Base-by-base conservation (phyloP, 2,113 vertebrate species). In the Dicaeum eximium region DNA sequence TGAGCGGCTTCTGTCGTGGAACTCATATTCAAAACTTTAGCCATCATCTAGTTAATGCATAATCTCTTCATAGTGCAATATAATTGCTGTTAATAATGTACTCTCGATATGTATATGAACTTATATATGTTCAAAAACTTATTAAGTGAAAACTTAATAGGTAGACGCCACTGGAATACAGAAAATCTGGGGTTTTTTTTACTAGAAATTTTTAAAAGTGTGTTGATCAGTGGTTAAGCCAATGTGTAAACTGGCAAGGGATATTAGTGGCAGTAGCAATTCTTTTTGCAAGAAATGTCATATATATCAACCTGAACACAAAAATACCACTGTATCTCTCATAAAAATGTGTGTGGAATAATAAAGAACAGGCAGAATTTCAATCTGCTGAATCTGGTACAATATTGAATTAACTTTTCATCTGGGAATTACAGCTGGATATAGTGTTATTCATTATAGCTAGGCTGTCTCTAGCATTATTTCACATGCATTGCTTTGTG, bases 331-430 rank as follows among this genome's bases (percentile, higher is more conserved):
- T 60, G 7, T 50, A 66, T 86, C 8, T 72, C 10, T 27, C 45
- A 45, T 40, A 88, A 71, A 88, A 81, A 8, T 40, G 7, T 66
- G 64, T 71, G 38, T 7, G 5, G 40, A 70, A 83, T 94, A 92
- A 92, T 87, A 92, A 57, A 75, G 31, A 91, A 71, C 5, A 45
- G 72, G 16, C 27, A 95, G 75, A 89, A 71, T 80, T 96, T 90
- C 67, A 64, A 18, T 64, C 47, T 94, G 51, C 45, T 77, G 42
- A 94, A 48, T 30, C 30, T 64, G 17, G 9, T 79, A 45, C 40
- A 80, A 42, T 66, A 83, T 3, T 70, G 64, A 94, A 88, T 73
- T 93, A 94, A 13, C 30, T 92, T 73, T 90, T 89, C 48, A 40
- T 70, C 31, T 88, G 70, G 48, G 51, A 92, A 80, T 79, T 87